Percentiles rank a stretch among this genome's conserved stretches.
phyloP scores from a whole-genome alignment of 2,113 vertebrate genomes.

The Toxotes jaculatrix region DNA sequence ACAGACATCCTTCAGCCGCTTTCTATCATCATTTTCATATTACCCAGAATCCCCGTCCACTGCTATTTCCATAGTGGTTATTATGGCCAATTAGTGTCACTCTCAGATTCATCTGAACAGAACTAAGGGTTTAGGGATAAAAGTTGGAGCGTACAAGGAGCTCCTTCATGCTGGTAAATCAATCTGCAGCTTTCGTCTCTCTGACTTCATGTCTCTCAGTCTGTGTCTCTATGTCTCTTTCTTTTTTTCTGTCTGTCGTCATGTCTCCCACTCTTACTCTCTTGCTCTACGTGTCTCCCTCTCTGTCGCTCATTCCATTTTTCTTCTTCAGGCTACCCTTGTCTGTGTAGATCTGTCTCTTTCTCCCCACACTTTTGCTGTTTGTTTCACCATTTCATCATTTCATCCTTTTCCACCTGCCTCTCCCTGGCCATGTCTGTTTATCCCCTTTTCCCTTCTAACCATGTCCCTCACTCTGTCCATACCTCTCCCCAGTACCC shows the following conservation, averaged over 20 bases:
- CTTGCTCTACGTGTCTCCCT: not conserved
- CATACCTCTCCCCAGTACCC: not conserved
- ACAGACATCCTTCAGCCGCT: slow-evolving; percentile 56
- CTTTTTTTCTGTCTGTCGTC: not conserved
- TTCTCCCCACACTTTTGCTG: not conserved
- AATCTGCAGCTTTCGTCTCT: slow-evolving; percentile 39
- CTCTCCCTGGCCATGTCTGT: slow-evolving; percentile 21
- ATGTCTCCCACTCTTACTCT: slow-evolving; percentile 16
- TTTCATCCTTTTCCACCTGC: not conserved
- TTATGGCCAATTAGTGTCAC: slow-evolving; percentile 75
- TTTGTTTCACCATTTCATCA: not conserved
- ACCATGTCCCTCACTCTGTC: not conserved
- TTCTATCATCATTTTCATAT: slow-evolving; percentile 77
- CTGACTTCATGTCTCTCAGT: slow-evolving; percentile 16
- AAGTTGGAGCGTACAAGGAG: slow-evolving; percentile 54
- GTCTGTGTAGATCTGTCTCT: not conserved
- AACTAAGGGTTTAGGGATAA: slow-evolving; percentile 47
- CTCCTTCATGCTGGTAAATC: slow-evolving; percentile 61
- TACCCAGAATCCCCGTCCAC: slow-evolving; percentile 50
- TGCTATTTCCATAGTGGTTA: slow-evolving; percentile 55
- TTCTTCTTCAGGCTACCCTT: not conserved
- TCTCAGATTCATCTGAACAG: slow-evolving; percentile 34
- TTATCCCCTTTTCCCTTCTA: slow-evolving; percentile 32
- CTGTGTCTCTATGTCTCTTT: not conserved
- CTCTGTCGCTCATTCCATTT: not conserved